Conservation (phyloP, 1,140 invertebrate species). For the Tachypleus tridentatus region DNA sequence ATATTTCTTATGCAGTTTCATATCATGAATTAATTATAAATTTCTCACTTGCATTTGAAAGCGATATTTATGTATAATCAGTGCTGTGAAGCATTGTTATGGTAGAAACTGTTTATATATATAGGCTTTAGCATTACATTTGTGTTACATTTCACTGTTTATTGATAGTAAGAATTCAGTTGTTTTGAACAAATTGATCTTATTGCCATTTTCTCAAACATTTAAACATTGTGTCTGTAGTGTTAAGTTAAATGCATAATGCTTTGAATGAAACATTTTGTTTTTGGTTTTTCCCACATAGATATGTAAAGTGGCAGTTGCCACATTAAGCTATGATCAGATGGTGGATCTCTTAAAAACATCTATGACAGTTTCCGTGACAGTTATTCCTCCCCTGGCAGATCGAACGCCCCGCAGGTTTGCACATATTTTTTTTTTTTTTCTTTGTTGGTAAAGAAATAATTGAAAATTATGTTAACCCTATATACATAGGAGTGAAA, state of each 20-base stretch:
- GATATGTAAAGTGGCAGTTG: constrained; percentile 79
- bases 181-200: background rate
- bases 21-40: too few relatives aligned
- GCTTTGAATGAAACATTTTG: too few relatives aligned
- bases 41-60: too few relatives aligned
- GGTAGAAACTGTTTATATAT: too few relatives aligned
- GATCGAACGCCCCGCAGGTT: constrained; percentile 33
- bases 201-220: background rate
- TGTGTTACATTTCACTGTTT: too few relatives aligned
- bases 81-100: too few relatives aligned
- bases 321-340: constrained; percentile 79
- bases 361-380: constrained; percentile 67
- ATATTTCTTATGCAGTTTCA: too few relatives aligned
- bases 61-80: too few relatives aligned
- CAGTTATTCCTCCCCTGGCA: constrained; percentile 60
- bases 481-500: background rate
- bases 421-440: background rate
- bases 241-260: too few relatives aligned
- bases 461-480: too few relatives aligned
- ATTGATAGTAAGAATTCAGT: background rate
- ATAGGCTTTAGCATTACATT: too few relatives aligned
- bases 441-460: background rate
- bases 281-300: constrained; percentile 20
- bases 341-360: constrained; percentile 89
- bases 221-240: too few relatives aligned